A percentile compares a stretch with the other conserved stretches of the same genome.
Conservation (phyloP, 2,797 vertebrate genomes). For the Bufotes viridis region DNA sequence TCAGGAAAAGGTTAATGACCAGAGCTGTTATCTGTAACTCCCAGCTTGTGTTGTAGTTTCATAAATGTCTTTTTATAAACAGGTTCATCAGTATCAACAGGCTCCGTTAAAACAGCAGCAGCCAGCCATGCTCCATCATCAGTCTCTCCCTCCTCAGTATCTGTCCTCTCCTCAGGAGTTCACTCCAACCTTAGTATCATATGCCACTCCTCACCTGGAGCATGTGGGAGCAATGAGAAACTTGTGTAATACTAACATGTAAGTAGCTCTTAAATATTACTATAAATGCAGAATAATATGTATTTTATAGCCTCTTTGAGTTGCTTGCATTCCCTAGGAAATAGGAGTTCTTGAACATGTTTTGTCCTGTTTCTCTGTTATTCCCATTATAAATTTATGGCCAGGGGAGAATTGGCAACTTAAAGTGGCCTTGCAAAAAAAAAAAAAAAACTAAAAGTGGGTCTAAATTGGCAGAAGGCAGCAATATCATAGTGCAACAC, state of each 20-base stretch:
- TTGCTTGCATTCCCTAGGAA: too few species aligned
- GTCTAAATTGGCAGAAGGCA: too few species aligned
- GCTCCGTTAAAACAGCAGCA: conserved; percentile 87
- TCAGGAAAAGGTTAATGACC: too few species aligned
- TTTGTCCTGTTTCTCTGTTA: too few species aligned
- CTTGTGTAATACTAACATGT: conserved; percentile 77
- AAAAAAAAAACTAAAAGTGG: too few species aligned
- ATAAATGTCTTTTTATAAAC: conserved; percentile 35
- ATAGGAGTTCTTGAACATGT: too few species aligned
- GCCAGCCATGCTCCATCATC: conserved; percentile 76
- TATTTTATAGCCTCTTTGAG: too few species aligned
- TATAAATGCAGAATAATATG: neutral
- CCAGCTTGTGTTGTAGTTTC: neutral
- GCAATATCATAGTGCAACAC: too few species aligned
- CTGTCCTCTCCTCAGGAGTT: conserved; percentile 88
- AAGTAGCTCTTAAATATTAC: conserved; percentile 62
- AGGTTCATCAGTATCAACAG: conserved; percentile 95
- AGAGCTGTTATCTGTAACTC: neutral
- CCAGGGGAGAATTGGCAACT: too few species aligned
- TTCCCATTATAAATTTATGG: too few species aligned
- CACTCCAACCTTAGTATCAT: conserved; percentile 81
- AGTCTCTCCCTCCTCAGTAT: conserved; percentile 80
- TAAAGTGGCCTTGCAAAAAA: too few species aligned
- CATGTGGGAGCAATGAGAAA: conserved; percentile 75
- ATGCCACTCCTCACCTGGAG: conserved; percentile 71